A percentile compares a stretch with the other conserved stretches of the same genome.
Conservation (phyloP, 2,888 invertebrate species). For the Cylindroiulus punctatus region DNA sequence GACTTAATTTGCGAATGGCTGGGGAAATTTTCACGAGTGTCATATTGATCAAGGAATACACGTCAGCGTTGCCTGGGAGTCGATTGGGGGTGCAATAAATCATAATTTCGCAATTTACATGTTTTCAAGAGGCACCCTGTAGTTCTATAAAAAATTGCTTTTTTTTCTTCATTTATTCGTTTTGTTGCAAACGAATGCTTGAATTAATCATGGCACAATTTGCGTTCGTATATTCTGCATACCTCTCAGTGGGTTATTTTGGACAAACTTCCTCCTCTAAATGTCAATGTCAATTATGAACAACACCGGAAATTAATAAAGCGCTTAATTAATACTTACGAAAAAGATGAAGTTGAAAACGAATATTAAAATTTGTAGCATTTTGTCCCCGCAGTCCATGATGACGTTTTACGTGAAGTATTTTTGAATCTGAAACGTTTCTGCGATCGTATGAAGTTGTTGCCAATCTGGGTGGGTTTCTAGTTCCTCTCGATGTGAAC, state of each 20-base stretch:
- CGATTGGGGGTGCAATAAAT: neutral
- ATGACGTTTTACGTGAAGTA: neutral
- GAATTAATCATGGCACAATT: too few species aligned
- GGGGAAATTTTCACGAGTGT: neutral
- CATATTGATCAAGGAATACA: neutral
- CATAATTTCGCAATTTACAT: neutral
- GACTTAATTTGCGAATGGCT: neutral
- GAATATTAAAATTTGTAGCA: neutral
- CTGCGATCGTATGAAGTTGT: too few species aligned
- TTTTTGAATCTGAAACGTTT: neutral
- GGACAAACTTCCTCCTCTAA: neutral
- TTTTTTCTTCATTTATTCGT: neutral
- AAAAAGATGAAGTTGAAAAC: constrained; percentile 1
- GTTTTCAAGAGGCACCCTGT: neutral
- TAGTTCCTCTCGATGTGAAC: neutral
- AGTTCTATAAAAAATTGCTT: neutral
- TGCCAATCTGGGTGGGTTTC: neutral
- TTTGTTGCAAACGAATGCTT: too few species aligned
- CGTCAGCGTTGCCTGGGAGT: constrained; percentile 28
- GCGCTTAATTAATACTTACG: neutral
- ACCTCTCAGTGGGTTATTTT: too few species aligned
- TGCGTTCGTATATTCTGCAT: too few species aligned
- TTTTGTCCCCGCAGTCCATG: constrained; percentile 19
- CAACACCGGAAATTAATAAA: neutral
- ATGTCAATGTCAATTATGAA: neutral